Conservation (phyloP, 2,113 vertebrate genomes). For the Cacatua alba region DNA sequence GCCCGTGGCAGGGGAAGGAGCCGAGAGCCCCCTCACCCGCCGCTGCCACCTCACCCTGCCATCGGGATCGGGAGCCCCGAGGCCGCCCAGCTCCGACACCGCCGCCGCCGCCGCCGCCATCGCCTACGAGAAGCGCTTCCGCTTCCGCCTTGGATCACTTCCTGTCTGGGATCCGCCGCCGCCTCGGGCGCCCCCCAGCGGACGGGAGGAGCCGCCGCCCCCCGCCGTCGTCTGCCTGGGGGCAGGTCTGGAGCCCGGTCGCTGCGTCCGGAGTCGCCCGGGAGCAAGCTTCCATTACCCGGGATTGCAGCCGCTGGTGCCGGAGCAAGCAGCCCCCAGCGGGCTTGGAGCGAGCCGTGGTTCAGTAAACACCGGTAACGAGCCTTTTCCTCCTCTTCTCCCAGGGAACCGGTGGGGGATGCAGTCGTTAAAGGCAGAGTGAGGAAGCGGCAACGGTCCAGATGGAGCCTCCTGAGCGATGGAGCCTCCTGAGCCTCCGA, state of each 20-base stretch:
- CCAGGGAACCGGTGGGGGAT: neutral
- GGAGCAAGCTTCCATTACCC: no score
- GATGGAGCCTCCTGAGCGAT: neutral
- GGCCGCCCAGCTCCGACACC: neutral
- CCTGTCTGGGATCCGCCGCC: accelerated
- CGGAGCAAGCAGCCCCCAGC: accelerated
- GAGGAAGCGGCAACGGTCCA: neutral
- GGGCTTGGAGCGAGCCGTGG: neutral
- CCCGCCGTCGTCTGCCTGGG: neutral
- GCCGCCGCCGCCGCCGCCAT: neutral
- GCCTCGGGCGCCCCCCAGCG: neutral
- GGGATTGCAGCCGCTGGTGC: neutral
- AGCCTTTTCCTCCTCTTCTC: neutral
- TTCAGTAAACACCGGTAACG: neutral
- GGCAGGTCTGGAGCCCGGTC: neutral
- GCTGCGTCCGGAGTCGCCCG: accelerated
- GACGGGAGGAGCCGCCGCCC: neutral
- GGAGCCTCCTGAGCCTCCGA: neutral
- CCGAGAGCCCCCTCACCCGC: accelerated
- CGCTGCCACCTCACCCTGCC: neutral
- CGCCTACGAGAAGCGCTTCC: accelerated
- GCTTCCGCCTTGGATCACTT: neutral
- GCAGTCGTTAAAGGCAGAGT: neutral
- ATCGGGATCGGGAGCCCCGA: neutral
- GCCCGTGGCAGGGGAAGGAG: neutral